Conservation (phyloP, 2,797 vertebrate genomes). For the Liparis tanakae region DNA sequence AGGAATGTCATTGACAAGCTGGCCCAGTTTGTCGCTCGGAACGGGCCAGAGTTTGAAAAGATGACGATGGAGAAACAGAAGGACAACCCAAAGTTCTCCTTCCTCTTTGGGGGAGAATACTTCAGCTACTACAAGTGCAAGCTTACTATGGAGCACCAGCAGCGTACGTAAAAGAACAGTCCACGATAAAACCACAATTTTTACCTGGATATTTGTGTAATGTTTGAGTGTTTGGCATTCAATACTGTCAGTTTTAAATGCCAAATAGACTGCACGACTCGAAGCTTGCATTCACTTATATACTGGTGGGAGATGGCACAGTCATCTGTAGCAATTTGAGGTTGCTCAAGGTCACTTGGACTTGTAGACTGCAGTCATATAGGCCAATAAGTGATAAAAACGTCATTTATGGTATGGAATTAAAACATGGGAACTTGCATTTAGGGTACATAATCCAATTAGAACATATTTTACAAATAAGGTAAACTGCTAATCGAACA, state of each 20-base stretch:
- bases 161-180: slow-evolving; percentile 85
- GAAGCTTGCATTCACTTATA: background rate
- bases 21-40: slow-evolving; percentile 97
- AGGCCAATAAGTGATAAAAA: background rate
- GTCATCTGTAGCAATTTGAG: background rate
- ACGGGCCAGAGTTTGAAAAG: slow-evolving; percentile 98
- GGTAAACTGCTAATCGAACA: background rate
- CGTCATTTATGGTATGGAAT: background rate
- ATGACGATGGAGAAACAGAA: slow-evolving; percentile 99
- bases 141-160: slow-evolving; percentile 94
- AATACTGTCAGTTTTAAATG: background rate
- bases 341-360: background rate
- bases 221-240: slow-evolving; percentile 15
- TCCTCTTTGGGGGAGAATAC: slow-evolving; percentile 97
- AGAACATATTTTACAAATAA: background rate
- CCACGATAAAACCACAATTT: slow-evolving; percentile 11
- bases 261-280: background rate
- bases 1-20: slow-evolving; percentile 98
- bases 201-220: background rate
- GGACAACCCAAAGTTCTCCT: slow-evolving; percentile 97
- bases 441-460: background rate
- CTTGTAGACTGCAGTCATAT: background rate
- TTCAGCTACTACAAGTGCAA: slow-evolving; percentile 99
- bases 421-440: background rate
- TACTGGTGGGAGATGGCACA: too few relatives aligned